Conservation (phyloP, 2,113 vertebrate genomes). For the Tinamus guttatus region DNA sequence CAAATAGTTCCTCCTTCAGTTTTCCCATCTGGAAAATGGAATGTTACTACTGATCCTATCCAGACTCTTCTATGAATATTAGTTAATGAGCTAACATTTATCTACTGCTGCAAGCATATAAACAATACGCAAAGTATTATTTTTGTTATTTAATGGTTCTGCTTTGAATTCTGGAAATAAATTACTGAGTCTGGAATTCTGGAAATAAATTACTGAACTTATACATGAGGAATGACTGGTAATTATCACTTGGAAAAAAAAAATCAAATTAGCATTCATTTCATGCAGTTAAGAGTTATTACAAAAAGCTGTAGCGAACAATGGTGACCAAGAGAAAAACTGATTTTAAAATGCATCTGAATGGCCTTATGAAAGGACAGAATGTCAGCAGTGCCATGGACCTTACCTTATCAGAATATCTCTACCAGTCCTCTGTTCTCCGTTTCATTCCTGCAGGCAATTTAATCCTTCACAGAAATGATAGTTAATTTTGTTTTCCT, state of each 20-base stretch:
- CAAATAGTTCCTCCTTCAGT: background rate
- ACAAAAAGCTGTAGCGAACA: background rate
- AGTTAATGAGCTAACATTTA: background rate
- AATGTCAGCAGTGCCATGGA: background rate
- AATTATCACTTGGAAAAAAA: background rate
- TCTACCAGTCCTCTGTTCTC: background rate
- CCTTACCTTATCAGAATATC: background rate
- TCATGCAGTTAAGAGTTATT: background rate
- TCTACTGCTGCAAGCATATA: background rate
- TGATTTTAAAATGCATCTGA: background rate
- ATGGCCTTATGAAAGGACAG: background rate
- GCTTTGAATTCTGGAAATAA: background rate
- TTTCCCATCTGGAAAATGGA: background rate
- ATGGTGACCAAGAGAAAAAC: background rate
- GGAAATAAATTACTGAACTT: background rate
- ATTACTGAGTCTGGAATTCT: background rate
- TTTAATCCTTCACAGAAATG: background rate
- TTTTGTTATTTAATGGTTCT: background rate
- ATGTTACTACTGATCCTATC: background rate
- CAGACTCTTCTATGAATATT: background rate
- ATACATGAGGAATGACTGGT: background rate
- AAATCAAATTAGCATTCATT: background rate
- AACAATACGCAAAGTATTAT: background rate
- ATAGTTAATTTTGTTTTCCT: background rate
- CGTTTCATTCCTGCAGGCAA: background rate